These are phyloP conservation scores for Cyrtodaria siliqua DNA, from an alignment of 2,888 invertebrate species.

Conservation along the genomic window DNA sequence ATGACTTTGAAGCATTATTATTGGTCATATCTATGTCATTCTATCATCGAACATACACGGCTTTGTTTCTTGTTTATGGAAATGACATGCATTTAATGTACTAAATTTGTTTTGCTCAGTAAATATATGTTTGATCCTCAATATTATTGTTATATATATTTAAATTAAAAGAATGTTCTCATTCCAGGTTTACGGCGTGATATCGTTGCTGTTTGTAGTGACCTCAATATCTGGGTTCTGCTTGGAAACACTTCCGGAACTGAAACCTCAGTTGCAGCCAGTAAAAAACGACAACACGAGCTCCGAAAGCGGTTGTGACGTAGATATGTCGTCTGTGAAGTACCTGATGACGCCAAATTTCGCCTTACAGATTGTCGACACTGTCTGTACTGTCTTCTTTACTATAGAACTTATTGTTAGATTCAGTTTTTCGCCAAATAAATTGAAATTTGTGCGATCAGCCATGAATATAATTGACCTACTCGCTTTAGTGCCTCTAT, in stretches of 20 bases:
- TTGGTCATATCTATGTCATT: no score
- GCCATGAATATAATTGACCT: slow-evolving; percentile 85
- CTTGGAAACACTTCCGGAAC: slow-evolving; percentile 81
- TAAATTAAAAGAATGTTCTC: no score
- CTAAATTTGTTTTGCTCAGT: no score
- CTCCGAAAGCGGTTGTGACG: slow-evolving; percentile 63
- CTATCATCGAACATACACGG: no score
- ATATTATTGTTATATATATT: no score
- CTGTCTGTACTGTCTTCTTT: slow-evolving; percentile 84
- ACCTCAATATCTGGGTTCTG: slow-evolving; percentile 84
- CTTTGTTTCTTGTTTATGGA: no score
- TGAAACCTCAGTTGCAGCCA: slow-evolving; percentile 62
- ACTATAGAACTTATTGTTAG: slow-evolving; percentile 83
- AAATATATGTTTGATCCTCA: no score
- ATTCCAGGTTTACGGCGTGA: slow-evolving; percentile 82
- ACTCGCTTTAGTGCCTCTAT: slow-evolving; percentile 83
- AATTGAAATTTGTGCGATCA: slow-evolving; percentile 78
- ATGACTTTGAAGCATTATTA: no score
- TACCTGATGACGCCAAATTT: slow-evolving; percentile 71
- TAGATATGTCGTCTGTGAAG: slow-evolving; percentile 57
- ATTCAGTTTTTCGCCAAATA: slow-evolving; percentile 81
- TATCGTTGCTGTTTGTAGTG: slow-evolving; percentile 83
- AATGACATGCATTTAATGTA: no score
- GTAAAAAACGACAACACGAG: slow-evolving; percentile 27
- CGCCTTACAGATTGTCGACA: slow-evolving; percentile 79